A percentile compares a stretch with the other conserved stretches of the same genome.
These are phyloP conservation scores for Cephus rjabovi DNA, from an alignment of 2,888 invertebrate species.

Conservation along the genomic window DNA sequence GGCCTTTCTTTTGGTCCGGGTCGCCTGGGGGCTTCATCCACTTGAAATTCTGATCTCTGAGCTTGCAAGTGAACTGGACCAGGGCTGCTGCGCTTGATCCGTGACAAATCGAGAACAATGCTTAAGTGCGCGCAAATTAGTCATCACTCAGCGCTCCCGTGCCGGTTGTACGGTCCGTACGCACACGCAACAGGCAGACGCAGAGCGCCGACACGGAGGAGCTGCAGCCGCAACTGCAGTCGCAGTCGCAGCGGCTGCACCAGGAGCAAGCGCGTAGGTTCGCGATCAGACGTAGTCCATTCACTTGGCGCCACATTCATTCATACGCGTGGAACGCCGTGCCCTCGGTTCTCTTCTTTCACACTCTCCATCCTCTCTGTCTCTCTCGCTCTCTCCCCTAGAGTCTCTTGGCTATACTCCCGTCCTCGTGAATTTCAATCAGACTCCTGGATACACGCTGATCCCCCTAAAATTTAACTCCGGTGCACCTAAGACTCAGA, in stretches of 20 bases:
- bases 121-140: constrained; percentile 49
- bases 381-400: too few species aligned
- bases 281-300: constrained; percentile 63
- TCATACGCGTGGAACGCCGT: constrained; percentile 44
- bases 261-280: constrained; percentile 46
- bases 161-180: constrained; percentile 10
- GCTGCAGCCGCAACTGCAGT: too few species aligned
- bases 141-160: constrained; percentile 38
- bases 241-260: too few species aligned
- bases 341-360: background rate
- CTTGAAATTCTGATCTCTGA: background rate
- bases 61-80: background rate
- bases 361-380: too few species aligned
- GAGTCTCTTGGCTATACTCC: too few species aligned
- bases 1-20: too few species aligned
- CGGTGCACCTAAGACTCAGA: background rate
- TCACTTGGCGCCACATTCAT: constrained; percentile 67
- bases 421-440: background rate
- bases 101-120: constrained; percentile 24
- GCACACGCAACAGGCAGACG: constrained; percentile 12
- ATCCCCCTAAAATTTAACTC: background rate
- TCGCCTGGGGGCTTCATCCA: too few species aligned
- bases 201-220: constrained; percentile 3
- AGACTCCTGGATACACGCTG: background rate
- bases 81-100: background rate